Evolutionary conservation across 2,888 invertebrate genomes (phyloP), one percentile per base, ranked within the genome.

Genomic region (Campoplex nolae): DNA sequence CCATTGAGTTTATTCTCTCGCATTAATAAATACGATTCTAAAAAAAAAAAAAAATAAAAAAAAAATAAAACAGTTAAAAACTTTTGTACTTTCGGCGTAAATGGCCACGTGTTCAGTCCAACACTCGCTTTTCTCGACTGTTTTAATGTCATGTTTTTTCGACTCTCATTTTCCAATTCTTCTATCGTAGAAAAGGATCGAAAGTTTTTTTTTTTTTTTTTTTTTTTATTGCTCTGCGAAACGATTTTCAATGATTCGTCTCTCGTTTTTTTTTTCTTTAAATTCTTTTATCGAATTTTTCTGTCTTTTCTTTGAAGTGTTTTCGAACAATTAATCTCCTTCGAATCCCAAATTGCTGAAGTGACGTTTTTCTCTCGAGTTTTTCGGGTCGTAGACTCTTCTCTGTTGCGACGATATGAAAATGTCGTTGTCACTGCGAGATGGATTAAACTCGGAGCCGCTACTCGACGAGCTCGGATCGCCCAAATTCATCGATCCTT

Each of bases 401-500:
- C 18, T 54, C 13, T 18, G 7, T 68, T 70, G 48, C 4, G 82
- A 48, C 35, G 71, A 42, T 11, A 35, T 18, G 28, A 73, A 45
- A 32, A 65, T 58, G 11, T 2, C 13, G n/a, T 38, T 18, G 42
- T 32, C 58, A 56, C 65, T 48, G 1, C 68, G 62, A 4, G 16
- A 13, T 16, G 3, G 9, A 62, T 13, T 16, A 0, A 32, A 6
- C 16, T 32, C 32, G 62, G 16, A 62, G 28, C 73, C 32, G 28
- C 18, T 28, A 23, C 67, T 85, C 56, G 58, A 35, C 7, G 6
- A 32, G 2, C 62, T 42, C 4, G 56, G 48, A 38, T 45, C 58
- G 71, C 23, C 13, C 42, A 18, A 18, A 56, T 71, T 74, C 23
- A 38, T 51, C 54, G 62, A 38, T n/a, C 58, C 18, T 62, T 71